Evolutionary conservation across 2,888 invertebrate genomes (phyloP).

Genomic region (Pseudococcus longispinus): DNA sequence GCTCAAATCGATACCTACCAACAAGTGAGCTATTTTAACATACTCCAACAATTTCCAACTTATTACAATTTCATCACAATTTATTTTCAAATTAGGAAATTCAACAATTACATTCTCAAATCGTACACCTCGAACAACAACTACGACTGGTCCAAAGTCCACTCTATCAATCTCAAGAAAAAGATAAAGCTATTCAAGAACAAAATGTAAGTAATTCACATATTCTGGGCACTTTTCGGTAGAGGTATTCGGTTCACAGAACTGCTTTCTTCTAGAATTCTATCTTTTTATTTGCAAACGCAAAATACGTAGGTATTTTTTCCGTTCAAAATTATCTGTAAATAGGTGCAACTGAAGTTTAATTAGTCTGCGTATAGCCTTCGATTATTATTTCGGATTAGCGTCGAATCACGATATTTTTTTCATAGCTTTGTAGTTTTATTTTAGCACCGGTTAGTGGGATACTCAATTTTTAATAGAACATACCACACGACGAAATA

Average conservation of each 20-base stretch:
- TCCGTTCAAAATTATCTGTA: not conserved
- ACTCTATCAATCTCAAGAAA: conserved; percentile 81
- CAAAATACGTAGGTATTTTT: not conserved
- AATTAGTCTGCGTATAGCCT: conserved; percentile 53
- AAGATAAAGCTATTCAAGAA: conserved; percentile 80
- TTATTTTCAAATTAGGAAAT: conserved; percentile 70
- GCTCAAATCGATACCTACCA: conserved; percentile 87
- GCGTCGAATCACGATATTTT: not conserved
- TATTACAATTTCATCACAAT: not conserved
- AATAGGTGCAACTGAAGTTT: conserved; percentile 53
- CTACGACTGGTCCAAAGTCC: conserved; percentile 83
- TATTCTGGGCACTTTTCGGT: not conserved
- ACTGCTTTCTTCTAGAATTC: not conserved
- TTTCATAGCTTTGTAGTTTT: conserved; percentile 5
- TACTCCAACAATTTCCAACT: not conserved
- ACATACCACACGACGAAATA: not conserved
- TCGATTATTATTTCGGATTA: conserved; percentile 16
- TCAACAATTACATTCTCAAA: conserved; percentile 80
- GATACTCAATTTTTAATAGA: conserved; percentile 19
- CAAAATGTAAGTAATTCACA: conserved; percentile 78
- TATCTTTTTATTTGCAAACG: not conserved
- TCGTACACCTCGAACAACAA: conserved; percentile 86
- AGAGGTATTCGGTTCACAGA: not conserved
- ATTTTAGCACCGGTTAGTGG: not conserved
- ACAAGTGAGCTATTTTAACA: conserved; percentile 64